Evolutionary conservation across 2,113 vertebrate genomes (phyloP), one percentile per base, ranked within the genome.

Genomic region (Cochlearius cochlearius): DNA sequence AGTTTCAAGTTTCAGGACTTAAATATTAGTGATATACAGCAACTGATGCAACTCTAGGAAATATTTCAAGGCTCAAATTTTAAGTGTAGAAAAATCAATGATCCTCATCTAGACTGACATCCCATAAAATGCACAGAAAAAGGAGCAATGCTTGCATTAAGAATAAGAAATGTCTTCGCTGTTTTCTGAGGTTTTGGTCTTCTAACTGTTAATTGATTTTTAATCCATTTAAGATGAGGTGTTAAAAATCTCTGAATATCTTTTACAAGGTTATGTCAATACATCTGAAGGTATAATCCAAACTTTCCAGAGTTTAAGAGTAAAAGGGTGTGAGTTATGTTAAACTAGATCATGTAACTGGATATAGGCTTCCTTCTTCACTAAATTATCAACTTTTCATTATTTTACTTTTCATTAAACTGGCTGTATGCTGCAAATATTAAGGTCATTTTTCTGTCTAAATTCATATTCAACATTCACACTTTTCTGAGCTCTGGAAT

Each of bases 111-210:
- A 36, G 56, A 5, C 11, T 36, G 13, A 59, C 16, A 3, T 80
- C 17, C 26, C 19, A 36, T 23, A 39, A 59, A 91, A 66, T 25
- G 4, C 20, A 52, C 5, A 69, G 11, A 11, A 90, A 81, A 85
- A 43, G 41, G 1, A 55, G 0, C 30, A 75, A 5, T 0, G 1
- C 7, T 38, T 53, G 8, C 7, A 50, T 49, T 43, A 50, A 38
- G 7, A 71, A 23, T 34, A 66, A 60, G 10, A 62, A 34, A 12
- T 10, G 36, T 88, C 3, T 63, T 76, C 43, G 58, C 13, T 67
- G 5, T 56, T 66, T 87, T 71, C 30, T 47, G 3, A 58, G 30
- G 21, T 3, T 78, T 66, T n/a, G 8, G 20, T 15, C 11, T n/a
- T 27, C 17, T n/a, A 43, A 29, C 16, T 66, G 9, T 8, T 68